phyloP scores from a whole-genome alignment of 2,888 invertebrate genomes.

The Nematopogon swammerdamellus region DNA sequence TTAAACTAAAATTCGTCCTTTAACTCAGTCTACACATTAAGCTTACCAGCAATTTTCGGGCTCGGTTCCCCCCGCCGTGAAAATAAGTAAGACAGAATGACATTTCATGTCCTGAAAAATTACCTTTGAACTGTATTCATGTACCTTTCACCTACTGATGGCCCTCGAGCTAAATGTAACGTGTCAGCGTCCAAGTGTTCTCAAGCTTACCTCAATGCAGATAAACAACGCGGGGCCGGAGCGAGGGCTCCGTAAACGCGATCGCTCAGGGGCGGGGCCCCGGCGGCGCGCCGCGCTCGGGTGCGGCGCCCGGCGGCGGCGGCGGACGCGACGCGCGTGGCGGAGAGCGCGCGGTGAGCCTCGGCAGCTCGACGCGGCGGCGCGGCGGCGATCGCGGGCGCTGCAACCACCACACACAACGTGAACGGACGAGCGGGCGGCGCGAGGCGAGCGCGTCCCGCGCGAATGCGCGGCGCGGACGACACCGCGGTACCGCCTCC shows the following conservation, averaged over 20 bases:
- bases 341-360: conserved; percentile 11
- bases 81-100: no score
- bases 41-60: no score
- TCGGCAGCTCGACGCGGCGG: conserved; percentile 36
- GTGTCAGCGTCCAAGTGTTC: conserved; percentile 17
- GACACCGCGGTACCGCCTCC: neutral
- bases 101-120: no score
- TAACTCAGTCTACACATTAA: no score
- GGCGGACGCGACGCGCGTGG: neutral
- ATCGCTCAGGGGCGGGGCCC: conserved; percentile 15
- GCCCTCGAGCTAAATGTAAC: no score
- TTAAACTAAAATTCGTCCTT: no score
- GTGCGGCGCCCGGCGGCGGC: neutral
- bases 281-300: neutral
- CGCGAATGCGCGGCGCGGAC: neutral
- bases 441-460: neutral
- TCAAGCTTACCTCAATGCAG: conserved; percentile 35
- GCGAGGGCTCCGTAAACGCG: conserved; percentile 50
- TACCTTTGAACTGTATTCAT: no score
- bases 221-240: conserved; percentile 27
- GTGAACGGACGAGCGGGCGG: neutral
- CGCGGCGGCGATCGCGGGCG: no score
- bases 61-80: no score
- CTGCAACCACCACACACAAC: conserved; percentile 9
- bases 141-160: no score